Evolutionary conservation across 2,797 vertebrate genomes (phyloP), one percentile per base, ranked within the genome.

Genomic region (Dallia pectoralis): DNA sequence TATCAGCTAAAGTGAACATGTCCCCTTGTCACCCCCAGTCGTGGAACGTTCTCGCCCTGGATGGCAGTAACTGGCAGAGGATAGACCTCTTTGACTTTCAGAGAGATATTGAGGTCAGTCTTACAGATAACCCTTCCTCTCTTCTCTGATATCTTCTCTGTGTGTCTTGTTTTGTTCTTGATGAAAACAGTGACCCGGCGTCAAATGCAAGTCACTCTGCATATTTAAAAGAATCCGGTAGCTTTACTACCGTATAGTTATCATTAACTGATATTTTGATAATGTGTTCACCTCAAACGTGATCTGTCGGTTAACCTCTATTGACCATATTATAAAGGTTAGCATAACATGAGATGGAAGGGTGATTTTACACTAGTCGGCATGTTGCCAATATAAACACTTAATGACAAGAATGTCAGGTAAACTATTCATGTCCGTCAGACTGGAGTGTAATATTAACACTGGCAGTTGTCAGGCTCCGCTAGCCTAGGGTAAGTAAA

Each of bases 61-160:
- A 99, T 84, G 97, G 97, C 82, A 99, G 97, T 85, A 99, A 99
- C 93, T 99, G 97, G 97, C 97, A 99, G 82, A 87, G 97, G 76
- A 99, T 99, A 73, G 97, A 99, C 92, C 95, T 99, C 80, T 99
- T 99, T 89, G 93, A 98, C 93, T 99, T 99, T 92, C 97, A 99
- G 93, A 96, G 96, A 88, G 97, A 99, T 82, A 99, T 99, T 51
- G 97, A 99, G 96, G 97, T 98, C 70, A 87, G 81, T 33, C 33
- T n/a, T 25, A 8, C 40, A 40, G 25, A 9, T 44, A 9, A 27
- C 2, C 68, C 16, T 25, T 27, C 32, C 29, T 16, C 12, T 25
- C 19, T 25, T 67, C 11, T 30, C 8, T 32, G 32, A 2, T 49
- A 61, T 18, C 53, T n/a, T 30, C 5, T 29, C 0, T 63, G 27